These are phyloP conservation scores for Aphodius sticticus DNA, from an alignment of 2,888 invertebrate species.

Conservation along the genomic window DNA sequence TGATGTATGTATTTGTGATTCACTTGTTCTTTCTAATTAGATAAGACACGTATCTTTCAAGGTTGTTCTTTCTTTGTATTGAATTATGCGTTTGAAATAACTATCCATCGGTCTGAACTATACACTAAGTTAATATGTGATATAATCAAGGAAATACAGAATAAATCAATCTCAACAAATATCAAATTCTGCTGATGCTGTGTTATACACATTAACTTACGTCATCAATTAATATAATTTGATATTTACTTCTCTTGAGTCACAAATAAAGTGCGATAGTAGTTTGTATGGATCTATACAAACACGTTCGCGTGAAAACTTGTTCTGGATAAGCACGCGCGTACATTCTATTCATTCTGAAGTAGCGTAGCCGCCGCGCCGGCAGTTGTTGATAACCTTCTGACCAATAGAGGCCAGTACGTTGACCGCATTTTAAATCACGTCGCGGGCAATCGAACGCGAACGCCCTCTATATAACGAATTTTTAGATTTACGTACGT, in stretches of 20 bases:
- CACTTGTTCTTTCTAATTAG: not conserved
- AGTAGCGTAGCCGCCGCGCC: not conserved
- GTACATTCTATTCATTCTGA: not conserved
- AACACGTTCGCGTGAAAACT: not conserved
- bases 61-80: not conserved
- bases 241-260: not conserved
- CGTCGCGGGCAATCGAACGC: not conserved
- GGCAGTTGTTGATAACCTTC: not conserved
- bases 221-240: not conserved
- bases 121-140: too few relatives aligned
- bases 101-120: too few relatives aligned
- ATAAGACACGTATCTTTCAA: not conserved
- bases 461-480: not conserved
- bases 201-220: not conserved
- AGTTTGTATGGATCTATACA: not conserved
- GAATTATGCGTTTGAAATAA: not conserved
- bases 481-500: not conserved
- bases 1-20: not conserved
- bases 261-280: not conserved
- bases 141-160: not conserved
- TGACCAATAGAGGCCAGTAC: slow-evolving; percentile 4
- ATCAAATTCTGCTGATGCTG: not conserved
- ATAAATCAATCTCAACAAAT: not conserved
- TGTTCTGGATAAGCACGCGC: not conserved
- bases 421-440: not conserved